phyloP scores from a whole-genome alignment of 2,888 invertebrate genomes.

The Aleiodes testaceus region DNA sequence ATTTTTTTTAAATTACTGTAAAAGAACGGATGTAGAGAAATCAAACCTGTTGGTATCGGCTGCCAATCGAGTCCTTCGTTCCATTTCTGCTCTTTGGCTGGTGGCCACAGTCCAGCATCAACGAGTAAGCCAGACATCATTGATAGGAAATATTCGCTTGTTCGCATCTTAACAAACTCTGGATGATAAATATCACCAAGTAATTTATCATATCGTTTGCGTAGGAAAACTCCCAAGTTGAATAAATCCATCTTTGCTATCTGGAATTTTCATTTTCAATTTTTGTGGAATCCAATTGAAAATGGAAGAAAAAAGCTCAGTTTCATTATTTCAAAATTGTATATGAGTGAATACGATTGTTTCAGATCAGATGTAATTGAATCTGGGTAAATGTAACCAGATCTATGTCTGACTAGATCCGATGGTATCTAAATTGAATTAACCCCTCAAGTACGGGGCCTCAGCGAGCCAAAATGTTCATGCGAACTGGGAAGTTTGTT shows the following conservation, averaged over 20 bases:
- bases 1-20: not conserved
- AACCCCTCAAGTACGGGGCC: too few species aligned
- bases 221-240: constrained; percentile 74
- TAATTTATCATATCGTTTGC: constrained; percentile 73
- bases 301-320: not conserved
- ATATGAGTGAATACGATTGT: too few species aligned
- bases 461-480: too few species aligned
- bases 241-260: constrained; percentile 75
- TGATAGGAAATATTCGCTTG: constrained; percentile 83
- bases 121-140: constrained; percentile 83
- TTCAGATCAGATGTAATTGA: too few species aligned
- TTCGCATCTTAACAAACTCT: constrained; percentile 70
- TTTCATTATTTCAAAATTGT: too few species aligned
- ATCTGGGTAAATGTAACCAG: too few species aligned
- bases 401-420: too few species aligned
- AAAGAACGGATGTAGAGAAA: constrained; percentile 11
- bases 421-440: too few species aligned
- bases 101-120: constrained; percentile 81
- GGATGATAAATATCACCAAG: constrained; percentile 74
- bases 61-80: constrained; percentile 78
- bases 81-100: constrained; percentile 76
- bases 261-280: constrained; percentile 63
- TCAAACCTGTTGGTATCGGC: constrained; percentile 77
- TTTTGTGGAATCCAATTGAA: constrained; percentile 52
- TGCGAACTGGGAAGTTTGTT: too few species aligned